These are phyloP conservation scores for Melanocharis versteri DNA, from an alignment of 2,113 vertebrate genomes.

Conservation along the genomic window DNA sequence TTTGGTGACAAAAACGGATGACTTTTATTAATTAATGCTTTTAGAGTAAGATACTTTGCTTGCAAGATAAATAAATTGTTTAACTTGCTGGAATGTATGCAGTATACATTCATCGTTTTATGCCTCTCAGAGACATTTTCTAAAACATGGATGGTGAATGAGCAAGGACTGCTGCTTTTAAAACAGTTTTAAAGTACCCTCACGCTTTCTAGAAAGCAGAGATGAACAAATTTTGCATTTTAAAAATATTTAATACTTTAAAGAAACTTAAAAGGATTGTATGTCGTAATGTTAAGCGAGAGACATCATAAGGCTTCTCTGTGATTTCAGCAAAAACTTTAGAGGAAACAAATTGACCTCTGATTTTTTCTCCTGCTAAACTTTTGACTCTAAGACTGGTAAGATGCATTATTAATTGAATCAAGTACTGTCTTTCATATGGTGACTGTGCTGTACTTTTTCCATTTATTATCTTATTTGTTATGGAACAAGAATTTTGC, in stretches of 20 bases:
- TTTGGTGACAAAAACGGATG: not conserved
- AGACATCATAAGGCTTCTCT: not conserved
- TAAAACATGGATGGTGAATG: not conserved
- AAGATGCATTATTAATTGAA: not conserved
- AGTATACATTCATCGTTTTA: not conserved
- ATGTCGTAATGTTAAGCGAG: not conserved
- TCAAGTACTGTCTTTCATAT: not conserved
- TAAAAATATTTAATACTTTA: not conserved
- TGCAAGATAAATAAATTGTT: not conserved
- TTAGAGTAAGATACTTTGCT: not conserved
- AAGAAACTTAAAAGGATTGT: not conserved
- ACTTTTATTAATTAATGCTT: not conserved
- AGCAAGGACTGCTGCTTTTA: not conserved
- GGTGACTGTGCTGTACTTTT: not conserved
- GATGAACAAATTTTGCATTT: not conserved
- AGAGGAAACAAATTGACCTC: not conserved
- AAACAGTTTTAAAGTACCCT: not conserved
- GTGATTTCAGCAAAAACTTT: not conserved
- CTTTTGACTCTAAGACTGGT: not conserved
- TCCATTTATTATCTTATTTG: not conserved
- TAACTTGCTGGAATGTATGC: not conserved
- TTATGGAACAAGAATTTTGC: not conserved
- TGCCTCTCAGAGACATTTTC: not conserved
- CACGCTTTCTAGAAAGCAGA: not conserved
- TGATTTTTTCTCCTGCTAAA: not conserved